Percentiles rank a stretch among this genome's conserved stretches.
These are phyloP conservation scores for Potamarius usumacintae DNA, from an alignment of 2,113 vertebrate species.

Conservation along the genomic window DNA sequence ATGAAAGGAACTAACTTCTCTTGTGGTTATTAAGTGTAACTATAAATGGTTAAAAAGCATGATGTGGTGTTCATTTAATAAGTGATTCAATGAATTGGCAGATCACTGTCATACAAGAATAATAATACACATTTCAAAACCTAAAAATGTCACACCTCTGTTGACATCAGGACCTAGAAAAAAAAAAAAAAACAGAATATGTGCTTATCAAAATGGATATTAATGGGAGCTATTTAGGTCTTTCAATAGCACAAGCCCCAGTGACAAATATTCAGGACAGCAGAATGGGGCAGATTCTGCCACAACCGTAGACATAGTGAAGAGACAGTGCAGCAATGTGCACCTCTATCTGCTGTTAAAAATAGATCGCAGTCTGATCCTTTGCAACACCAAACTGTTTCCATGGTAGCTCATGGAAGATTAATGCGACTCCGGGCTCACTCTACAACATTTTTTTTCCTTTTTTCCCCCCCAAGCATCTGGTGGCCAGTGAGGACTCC, in stretches of 20 bases:
- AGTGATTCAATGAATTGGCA: neutral
- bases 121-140: neutral
- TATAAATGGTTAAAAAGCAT: neutral
- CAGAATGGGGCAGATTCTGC: neutral
- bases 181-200: neutral
- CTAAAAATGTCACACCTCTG: neutral
- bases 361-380: conserved; percentile 52
- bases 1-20: neutral
- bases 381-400: conserved; percentile 60
- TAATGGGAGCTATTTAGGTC: neutral
- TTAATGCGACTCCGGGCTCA: conserved; percentile 49
- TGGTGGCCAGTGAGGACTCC: conserved; percentile 22
- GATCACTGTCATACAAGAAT: neutral
- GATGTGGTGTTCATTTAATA: neutral
- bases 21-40: neutral
- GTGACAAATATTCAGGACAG: conserved; percentile 2
- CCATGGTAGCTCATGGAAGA: conserved; percentile 62
- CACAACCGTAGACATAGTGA: conserved; percentile 11
- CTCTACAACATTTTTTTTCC: conserved; percentile 45
- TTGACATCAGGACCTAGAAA: neutral
- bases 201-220: neutral
- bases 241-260: neutral
- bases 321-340: conserved; percentile 41
- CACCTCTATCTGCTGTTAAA: conserved; percentile 51
- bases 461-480: conserved; percentile 25